These are phyloP conservation scores for Piprites chloris DNA, from an alignment of 2,113 vertebrate species.

Conservation along the genomic window DNA sequence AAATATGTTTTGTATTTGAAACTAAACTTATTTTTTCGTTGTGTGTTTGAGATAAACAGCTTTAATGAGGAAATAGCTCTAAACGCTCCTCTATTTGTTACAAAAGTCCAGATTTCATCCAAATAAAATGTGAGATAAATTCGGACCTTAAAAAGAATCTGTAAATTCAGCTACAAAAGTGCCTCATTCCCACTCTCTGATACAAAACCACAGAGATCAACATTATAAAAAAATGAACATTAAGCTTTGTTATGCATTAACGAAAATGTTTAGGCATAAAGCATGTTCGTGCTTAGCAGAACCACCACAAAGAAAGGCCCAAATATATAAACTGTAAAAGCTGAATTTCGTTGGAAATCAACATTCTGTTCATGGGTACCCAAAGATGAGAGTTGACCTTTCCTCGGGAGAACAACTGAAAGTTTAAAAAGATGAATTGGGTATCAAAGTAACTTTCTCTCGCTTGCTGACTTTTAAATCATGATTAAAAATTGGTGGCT, in stretches of 20 bases:
- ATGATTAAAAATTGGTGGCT: not conserved
- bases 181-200: not conserved
- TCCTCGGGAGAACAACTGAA: not conserved
- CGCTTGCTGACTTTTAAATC: slow-evolving; percentile 29
- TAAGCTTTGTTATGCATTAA: not conserved
- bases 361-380: slow-evolving; percentile 5
- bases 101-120: not conserved
- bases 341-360: not conserved
- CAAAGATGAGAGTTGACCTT: slow-evolving; percentile 39
- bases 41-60: not conserved
- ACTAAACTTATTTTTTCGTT: not conserved
- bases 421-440: slow-evolving; percentile 19
- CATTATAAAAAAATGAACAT: not conserved
- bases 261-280: not conserved
- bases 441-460: slow-evolving; percentile 24
- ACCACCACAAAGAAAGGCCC: not conserved
- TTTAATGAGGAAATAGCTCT: not conserved
- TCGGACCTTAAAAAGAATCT: not conserved
- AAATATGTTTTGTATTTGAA: not conserved
- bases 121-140: not conserved
- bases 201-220: not conserved
- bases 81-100: not conserved
- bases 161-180: not conserved
- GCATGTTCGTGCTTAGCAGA: not conserved
- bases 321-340: not conserved